phyloP scores from a whole-genome alignment of 1,140 invertebrate species.

The Sesamia nonagrioides region DNA sequence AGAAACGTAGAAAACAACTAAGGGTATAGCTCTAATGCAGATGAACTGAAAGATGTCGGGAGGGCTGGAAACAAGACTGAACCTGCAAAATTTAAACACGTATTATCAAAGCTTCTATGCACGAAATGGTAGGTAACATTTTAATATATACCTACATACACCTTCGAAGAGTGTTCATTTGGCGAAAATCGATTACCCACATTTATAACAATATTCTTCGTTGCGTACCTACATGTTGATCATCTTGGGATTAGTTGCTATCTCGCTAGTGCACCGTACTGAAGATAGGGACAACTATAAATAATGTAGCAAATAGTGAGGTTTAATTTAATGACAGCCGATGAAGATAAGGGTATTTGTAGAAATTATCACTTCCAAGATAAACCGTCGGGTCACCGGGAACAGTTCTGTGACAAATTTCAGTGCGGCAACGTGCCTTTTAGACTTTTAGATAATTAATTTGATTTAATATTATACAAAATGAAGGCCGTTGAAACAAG shows the following conservation, averaged over 20 bases:
- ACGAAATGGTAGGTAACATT: no score
- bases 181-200: slow-evolving; percentile 12
- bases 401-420: slow-evolving; percentile 52
- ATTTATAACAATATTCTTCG: neutral
- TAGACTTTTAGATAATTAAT: slow-evolving; percentile 42
- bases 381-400: slow-evolving; percentile 51
- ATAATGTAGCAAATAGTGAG: slow-evolving; percentile 36
- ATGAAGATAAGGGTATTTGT: slow-evolving; percentile 60
- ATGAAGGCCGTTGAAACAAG: slow-evolving; percentile 65
- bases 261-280: neutral
- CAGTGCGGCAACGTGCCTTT: slow-evolving; percentile 46
- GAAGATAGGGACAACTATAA: slow-evolving; percentile 12
- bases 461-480: slow-evolving; percentile 43
- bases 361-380: slow-evolving; percentile 58
- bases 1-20: no score
- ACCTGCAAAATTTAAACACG: no score
- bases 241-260: slow-evolving; percentile 11
- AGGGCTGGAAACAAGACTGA: no score
- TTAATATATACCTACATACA: no score
- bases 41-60: no score
- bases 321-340: slow-evolving; percentile 64
- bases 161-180: neutral
- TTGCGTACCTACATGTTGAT: neutral
- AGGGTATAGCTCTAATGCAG: no score
- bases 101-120: no score